Percentiles rank a stretch among this genome's conserved stretches.
These are phyloP conservation scores for zebrafish (Danio rerio) DNA, from an alignment of 2,113 vertebrate species.

Conservation along the genomic window DNA sequence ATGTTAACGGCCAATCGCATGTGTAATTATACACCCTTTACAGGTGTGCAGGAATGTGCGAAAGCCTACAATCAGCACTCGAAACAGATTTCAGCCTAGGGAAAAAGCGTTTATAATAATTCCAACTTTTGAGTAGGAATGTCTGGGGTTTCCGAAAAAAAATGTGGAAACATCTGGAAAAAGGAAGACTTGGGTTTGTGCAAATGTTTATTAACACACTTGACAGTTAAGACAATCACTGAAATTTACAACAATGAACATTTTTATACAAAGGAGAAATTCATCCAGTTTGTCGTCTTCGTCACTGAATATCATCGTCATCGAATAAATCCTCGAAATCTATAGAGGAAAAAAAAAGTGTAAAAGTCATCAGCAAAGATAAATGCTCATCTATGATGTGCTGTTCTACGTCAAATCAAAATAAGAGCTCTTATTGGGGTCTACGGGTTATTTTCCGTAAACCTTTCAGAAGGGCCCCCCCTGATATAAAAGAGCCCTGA, in stretches of 20 bases:
- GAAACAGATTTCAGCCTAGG: conserved; percentile 73
- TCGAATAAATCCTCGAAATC: conserved; percentile 92
- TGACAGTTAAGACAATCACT: conserved; percentile 6
- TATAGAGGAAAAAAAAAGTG: conserved; percentile 55
- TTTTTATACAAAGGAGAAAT: conserved; percentile 21
- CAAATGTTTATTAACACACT: conserved; percentile 74
- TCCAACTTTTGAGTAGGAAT: conserved; percentile 71
- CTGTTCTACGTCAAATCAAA: neutral
- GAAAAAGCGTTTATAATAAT: conserved; percentile 71
- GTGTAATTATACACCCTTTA: conserved; percentile 75
- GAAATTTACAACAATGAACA: neutral
- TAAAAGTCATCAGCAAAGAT: neutral
- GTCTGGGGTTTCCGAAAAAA: conserved; percentile 56
- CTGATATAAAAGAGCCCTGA: conserved; percentile 2
- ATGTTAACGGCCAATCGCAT: conserved; percentile 61
- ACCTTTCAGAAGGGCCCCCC: neutral
- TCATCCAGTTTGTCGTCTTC: neutral
- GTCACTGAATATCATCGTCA: conserved; percentile 89
- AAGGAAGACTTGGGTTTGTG: conserved; percentile 46
- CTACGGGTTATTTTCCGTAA: conserved; percentile 12
- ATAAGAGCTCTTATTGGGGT: no score
- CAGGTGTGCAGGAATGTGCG: conserved; percentile 72
- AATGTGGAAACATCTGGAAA: conserved; percentile 68
- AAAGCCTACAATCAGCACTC: conserved; percentile 73
- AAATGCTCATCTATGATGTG: neutral